phyloP scores from a whole-genome alignment of 2,797 vertebrate species.

The Morus bassanus region DNA sequence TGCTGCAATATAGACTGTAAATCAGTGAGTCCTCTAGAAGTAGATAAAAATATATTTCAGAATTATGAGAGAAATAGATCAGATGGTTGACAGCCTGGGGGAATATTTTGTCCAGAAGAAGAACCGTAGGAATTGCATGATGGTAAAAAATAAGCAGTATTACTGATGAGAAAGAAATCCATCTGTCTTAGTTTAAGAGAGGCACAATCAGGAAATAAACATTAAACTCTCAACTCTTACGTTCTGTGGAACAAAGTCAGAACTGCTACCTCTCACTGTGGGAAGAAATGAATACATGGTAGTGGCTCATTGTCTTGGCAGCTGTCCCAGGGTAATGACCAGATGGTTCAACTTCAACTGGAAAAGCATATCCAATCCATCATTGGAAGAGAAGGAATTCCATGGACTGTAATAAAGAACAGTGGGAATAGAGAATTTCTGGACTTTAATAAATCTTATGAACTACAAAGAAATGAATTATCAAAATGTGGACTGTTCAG shows the following conservation, averaged over 20 bases:
- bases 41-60: background rate
- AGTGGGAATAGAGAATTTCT: background rate
- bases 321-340: background rate
- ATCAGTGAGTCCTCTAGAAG: background rate
- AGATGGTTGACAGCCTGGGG: background rate
- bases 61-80: background rate
- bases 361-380: background rate
- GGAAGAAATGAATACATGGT: background rate
- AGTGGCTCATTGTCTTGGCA: background rate
- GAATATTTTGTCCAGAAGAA: background rate
- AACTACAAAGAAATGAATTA: background rate
- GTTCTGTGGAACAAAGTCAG: background rate
- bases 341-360: background rate
- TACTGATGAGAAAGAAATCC: background rate
- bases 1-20: background rate
- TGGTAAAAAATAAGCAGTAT: background rate
- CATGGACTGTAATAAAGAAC: background rate
- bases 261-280: background rate
- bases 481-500: background rate
- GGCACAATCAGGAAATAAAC: background rate
- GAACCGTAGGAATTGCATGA: background rate
- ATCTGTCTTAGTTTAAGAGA: background rate
- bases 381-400: background rate
- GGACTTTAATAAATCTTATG: background rate
- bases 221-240: background rate